phyloP scores from a whole-genome alignment of 2,888 invertebrate species.

The Parnassius apollo region DNA sequence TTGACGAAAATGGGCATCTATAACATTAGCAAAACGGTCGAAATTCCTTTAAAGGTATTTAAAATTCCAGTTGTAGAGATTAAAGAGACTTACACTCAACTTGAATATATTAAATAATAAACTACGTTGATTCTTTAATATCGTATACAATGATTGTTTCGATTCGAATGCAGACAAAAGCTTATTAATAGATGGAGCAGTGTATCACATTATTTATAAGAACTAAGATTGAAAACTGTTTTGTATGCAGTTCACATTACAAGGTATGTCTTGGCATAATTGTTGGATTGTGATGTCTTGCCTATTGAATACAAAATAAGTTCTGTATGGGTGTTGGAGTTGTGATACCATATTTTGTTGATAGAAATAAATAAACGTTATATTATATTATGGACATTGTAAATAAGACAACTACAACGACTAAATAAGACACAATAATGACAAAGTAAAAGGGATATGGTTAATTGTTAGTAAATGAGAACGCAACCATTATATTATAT shows the following conservation, averaged over 20 bases:
- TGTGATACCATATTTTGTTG: slow-evolving; percentile 10
- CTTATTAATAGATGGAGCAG: slow-evolving; percentile 8
- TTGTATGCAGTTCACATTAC: slow-evolving; percentile 24
- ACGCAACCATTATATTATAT: too few species aligned
- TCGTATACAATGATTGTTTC: slow-evolving; percentile 29
- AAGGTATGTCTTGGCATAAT: slow-evolving; percentile 29
- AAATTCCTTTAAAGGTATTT: slow-evolving; percentile 13
- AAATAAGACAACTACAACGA: too few species aligned
- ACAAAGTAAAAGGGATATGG: too few species aligned
- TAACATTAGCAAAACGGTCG: background rate
- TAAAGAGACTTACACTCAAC: slow-evolving; percentile 17
- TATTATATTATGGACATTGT: background rate
- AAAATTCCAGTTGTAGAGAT: slow-evolving; percentile 16
- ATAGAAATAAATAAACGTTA: slow-evolving; percentile 4
- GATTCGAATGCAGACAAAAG: slow-evolving; percentile 1
- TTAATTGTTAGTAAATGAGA: too few species aligned
- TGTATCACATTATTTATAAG: slow-evolving; percentile 11
- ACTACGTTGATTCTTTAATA: slow-evolving; percentile 29
- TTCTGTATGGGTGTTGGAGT: background rate
- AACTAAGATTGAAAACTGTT: slow-evolving; percentile 17
- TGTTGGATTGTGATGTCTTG: slow-evolving; percentile 25
- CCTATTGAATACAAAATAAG: slow-evolving; percentile 21
- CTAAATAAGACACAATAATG: too few species aligned
- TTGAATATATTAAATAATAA: slow-evolving; percentile 26
- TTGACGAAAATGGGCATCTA: slow-evolving; percentile 3